phyloP scores from a whole-genome alignment of 2,888 invertebrate species.

The Callyntrura sp. region DNA sequence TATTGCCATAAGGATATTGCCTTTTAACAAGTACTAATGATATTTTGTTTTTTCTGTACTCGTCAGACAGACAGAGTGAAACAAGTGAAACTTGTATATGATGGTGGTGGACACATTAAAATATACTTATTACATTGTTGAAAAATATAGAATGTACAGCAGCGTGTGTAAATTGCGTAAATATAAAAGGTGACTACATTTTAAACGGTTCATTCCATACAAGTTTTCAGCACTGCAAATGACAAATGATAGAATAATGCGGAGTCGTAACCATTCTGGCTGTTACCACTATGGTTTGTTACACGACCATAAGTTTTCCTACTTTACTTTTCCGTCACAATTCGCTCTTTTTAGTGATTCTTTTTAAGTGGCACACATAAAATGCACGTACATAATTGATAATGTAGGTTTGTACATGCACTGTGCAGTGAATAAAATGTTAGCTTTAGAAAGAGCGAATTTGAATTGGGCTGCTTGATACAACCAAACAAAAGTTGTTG shows the following conservation, averaged over 20 bases:
- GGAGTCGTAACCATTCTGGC: no score
- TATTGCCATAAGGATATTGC: constrained; percentile 70
- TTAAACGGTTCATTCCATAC: neutral
- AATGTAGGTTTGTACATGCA: neutral
- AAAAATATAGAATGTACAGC: neutral
- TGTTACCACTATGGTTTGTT: neutral
- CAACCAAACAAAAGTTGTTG: no score
- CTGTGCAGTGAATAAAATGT: neutral
- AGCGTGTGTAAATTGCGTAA: neutral
- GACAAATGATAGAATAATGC: neutral
- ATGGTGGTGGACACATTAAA: neutral
- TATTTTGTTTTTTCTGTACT: constrained; percentile 3
- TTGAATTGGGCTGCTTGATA: constrained; percentile 34
- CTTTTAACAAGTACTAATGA: constrained; percentile 70
- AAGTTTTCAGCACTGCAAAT: no score
- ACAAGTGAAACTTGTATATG: constrained; percentile 40
- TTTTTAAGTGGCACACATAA: constrained; percentile 17
- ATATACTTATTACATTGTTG: constrained; percentile 3
- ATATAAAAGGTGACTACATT: neutral
- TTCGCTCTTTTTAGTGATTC: constrained; percentile 14
- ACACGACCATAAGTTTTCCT: constrained; percentile 3
- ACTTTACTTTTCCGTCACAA: constrained; percentile 26
- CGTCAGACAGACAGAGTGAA: constrained; percentile 2
- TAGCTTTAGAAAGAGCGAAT: constrained; percentile 51
- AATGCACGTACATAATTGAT: neutral